Evolutionary conservation across 2,797 vertebrate genomes (phyloP), one percentile per base, ranked within the genome.

Genomic region (Pteropus rufus): DNA sequence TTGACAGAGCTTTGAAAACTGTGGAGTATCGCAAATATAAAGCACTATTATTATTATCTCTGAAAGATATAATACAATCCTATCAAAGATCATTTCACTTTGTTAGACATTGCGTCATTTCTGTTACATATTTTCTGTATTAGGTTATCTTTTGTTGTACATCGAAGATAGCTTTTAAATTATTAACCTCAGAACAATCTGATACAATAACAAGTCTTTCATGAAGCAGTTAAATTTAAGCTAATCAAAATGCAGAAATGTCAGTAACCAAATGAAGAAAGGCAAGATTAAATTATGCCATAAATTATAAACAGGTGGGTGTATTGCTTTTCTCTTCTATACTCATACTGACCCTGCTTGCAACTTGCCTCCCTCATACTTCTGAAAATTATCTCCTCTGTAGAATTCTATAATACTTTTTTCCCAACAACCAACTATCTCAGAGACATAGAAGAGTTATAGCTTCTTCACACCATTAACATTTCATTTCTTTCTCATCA

Each of bases 191-290:
- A 46, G 18, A 88, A 81, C 34, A 70, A 94, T 89, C 65, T 89
- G 60, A n/a, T n/a, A 60, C 29, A 75, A 92, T 49, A 46, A 54
- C 5, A 89, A 89, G 73, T 58, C 52, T 56, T 84, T 94, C 96
- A 76, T 24, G 70, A 92, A 91, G 72, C 83, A 94, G 96, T 94
- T 94, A 93, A 93, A 75, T 73, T 92, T 46, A 83, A 89, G 54
- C 79, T 95, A 83, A 96, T 94, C 58, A 89, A 83, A 96, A 83
- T 9, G 5, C 16, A 77, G 44, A 93, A 91, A 82, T 83, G 52
- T 83, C 60, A 94, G 36, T 44, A 89, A 58, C 52, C 31, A 84
- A 94, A 94, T 70, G 56, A 94, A 76, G 73, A 91, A 67, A 91
- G 1, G 44, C 18, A 52, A 46, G 0, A 80, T 26, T 54, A 93